Base-by-base conservation (phyloP, 1,140 invertebrate species). In the Drosophila lini region DNA sequence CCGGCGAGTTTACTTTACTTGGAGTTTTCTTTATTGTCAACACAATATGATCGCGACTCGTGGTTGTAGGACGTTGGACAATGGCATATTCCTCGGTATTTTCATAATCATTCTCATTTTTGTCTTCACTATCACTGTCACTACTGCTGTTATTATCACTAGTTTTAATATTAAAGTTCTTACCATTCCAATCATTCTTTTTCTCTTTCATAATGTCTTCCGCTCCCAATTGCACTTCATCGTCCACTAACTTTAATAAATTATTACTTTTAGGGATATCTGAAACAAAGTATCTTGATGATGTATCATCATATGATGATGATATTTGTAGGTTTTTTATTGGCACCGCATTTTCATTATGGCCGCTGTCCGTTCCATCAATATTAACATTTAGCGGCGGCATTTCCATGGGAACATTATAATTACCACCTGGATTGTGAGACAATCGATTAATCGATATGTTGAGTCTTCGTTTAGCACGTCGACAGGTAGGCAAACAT, bases 21-120 rank as follows among this genome's bases (percentile, higher is more conserved):
- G 88, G 91, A 5, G 81, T 92, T 71, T 92, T 92, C 28, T 92
- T 92, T 59, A 92, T 91, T 44, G 91, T 92, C 64, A 92, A 53
- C 3, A 92, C 85, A 22, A 92, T 90, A 44, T 92, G 90, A 60
- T 84, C 50, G 13, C 36, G 32, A 25, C 52, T 38, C 22, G 13
- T 38, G 81, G 31, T 48, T 84, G 19, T 45, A 11, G 69, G 78
- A 6, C 41, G 73, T 34, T 84, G 85, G 19, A 89, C 81, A 28
- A 89, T 61, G 6, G 85, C 85, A 71, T 89, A 89, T 60, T 81
- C 59, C 10, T 90, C 74, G 8, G 78, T 70, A 41, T 71, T 64
- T 47, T 64, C 48, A 56, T 58, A 60, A 25, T 68, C 69, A 32
- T 79, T 78, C 5, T 79, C 58, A 31, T 34, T 32, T 36, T 60